Evolutionary conservation across 2,888 invertebrate species (phyloP).

Genomic region (Nowickia ferox): DNA sequence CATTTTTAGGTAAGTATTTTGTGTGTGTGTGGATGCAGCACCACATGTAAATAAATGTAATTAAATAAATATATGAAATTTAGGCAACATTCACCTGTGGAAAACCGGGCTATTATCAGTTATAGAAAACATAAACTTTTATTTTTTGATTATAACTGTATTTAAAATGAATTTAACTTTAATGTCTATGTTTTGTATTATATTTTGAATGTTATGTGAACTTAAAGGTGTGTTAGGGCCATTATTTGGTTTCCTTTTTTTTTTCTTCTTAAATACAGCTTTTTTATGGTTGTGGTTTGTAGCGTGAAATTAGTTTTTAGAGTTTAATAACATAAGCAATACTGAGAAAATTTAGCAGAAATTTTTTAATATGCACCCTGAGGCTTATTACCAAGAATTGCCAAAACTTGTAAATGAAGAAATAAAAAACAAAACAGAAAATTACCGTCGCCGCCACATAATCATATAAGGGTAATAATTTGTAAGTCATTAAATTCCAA

Average conservation of each 20-base stretch:
- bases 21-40: not conserved
- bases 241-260: conserved; percentile 17
- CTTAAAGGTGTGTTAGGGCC: conserved; percentile 31
- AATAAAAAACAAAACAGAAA: not conserved
- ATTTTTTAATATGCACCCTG: conserved; percentile 31
- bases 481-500: conserved; percentile 47
- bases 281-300: conserved; percentile 73
- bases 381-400: conserved; percentile 62
- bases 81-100: conserved; percentile 55
- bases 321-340: conserved; percentile 66
- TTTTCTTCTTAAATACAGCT: conserved; percentile 8
- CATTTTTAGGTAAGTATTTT: not conserved
- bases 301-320: conserved; percentile 75
- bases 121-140: conserved; percentile 63
- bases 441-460: conserved; percentile 36
- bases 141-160: conserved; percentile 61
- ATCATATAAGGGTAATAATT: conserved; percentile 24
- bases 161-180: not conserved
- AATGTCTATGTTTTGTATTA: not conserved
- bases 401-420: conserved; percentile 33
- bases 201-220: not conserved
- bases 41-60: not conserved
- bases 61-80: conserved; percentile 3
- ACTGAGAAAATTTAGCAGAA: conserved; percentile 17
- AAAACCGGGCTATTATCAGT: conserved; percentile 64